A percentile compares a stretch with the other conserved stretches of the same genome.
Evolutionary conservation across 2,888 invertebrate species (phyloP).

Genomic region (Drosophila yooni): DNA sequence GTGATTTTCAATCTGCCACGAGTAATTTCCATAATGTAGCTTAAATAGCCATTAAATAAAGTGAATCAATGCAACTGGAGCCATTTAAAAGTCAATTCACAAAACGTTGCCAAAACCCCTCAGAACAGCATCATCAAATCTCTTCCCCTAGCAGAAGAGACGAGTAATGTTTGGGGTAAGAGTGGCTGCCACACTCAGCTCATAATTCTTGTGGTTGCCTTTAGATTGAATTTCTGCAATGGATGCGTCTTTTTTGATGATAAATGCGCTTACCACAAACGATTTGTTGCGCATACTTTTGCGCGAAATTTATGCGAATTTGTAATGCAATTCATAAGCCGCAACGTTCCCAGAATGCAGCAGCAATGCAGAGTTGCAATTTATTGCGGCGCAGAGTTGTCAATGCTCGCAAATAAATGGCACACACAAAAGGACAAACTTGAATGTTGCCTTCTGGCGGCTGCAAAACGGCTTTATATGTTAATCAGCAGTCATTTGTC

Average conservation of each 20-base stretch:
- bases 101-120: conserved; percentile 40
- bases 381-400: conserved; percentile 71
- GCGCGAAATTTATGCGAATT: conserved; percentile 76
- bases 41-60: conserved; percentile 63
- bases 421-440: conserved; percentile 16
- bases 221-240: conserved; percentile 69
- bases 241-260: conserved; percentile 69
- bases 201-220: conserved; percentile 66
- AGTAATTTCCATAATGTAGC: conserved; percentile 48
- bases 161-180: neutral
- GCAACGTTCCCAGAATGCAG: conserved; percentile 41
- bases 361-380: conserved; percentile 55
- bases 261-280: conserved; percentile 72
- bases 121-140: conserved; percentile 56
- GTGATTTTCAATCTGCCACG: neutral
- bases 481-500: conserved; percentile 51
- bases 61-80: conserved; percentile 48
- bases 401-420: conserved; percentile 56
- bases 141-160: neutral
- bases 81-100: conserved; percentile 70
- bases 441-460: conserved; percentile 12
- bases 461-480: conserved; percentile 58
- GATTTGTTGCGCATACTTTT: conserved; percentile 77
- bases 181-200: conserved; percentile 25
- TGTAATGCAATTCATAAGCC: conserved; percentile 81